Base-by-base conservation (phyloP, 2,888 invertebrate genomes). In the Keiferia lycopersicella region DNA sequence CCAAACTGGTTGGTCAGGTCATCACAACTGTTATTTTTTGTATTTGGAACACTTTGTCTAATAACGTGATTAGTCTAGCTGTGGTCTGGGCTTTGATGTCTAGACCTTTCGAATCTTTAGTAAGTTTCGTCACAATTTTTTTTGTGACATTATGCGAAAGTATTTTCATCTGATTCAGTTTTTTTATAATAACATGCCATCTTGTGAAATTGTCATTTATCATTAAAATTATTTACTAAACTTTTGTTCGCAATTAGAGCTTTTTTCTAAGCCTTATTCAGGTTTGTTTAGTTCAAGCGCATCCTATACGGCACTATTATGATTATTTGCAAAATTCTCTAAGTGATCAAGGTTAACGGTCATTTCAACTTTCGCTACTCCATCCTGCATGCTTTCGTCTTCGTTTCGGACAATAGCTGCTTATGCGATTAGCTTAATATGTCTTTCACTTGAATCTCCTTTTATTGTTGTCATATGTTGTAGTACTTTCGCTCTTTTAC, bases 361-460 rank as follows among this genome's bases (percentile, higher is more conserved):
- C 60, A n/a, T 8, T 56, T 56, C 45, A 60, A 60, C 60, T 60
- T 60, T 60, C 60, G 60, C 60, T 59, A n/a, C n/a, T 53, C 22
- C n/a, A 56, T 34, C 30, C 59, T 39, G 12, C n/a, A 45, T 45
- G 60, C 60, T 60, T 60, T 60, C 60, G 41, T 60, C 60, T 48
- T 60, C 26, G 4, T 14, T n/a, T n/a, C 26, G 10, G 16, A 41
- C 60, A 45, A 45, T 60, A 34, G n/a, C 57, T 30, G 34, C n/a
- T 38, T 59, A 18, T 39, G 41, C 38, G 58, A 48, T 60, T 60
- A 60, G 60, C 26, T 30, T 60, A 59, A 59, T 57, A 12, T 22
- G 34, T 60, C 48, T 60, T 45, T 60, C 45, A 45, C 60, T 26
- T 45, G n/a, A 10, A n/a, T 45, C 45, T 59, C 41, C 16, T 39